Evolutionary conservation across 2,797 vertebrate genomes (phyloP).

Genomic region (Chelon labrosus): DNA sequence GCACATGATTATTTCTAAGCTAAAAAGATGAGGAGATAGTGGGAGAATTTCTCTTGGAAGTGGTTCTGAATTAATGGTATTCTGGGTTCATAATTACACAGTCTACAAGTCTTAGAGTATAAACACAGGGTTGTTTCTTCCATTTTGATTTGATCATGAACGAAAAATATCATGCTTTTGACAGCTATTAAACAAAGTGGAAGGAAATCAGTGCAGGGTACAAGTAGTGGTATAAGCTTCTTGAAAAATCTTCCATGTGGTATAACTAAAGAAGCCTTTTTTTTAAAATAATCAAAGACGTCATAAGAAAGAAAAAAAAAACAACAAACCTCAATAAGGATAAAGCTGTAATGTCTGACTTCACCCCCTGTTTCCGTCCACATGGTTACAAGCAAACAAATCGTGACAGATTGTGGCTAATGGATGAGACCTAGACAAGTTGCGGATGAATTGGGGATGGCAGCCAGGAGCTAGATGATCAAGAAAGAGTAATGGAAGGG

Average conservation of each 20-base stretch:
- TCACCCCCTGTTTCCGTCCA: not conserved
- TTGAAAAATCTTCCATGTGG: not conserved
- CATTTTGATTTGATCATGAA: conserved; percentile 18
- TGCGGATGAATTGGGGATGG: conserved; percentile 18
- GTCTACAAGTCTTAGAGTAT: not conserved
- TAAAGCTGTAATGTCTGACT: conserved; percentile 1
- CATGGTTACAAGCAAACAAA: conserved; percentile 40
- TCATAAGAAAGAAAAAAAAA: not conserved
- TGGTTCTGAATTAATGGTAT: conserved; percentile 35
- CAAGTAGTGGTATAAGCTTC: not conserved
- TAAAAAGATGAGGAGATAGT: conserved; percentile 28
- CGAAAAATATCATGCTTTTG: not conserved
- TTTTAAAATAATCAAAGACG: not conserved
- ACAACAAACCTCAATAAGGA: not conserved
- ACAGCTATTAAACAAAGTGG: conserved; percentile 23
- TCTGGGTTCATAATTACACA: conserved; percentile 20
- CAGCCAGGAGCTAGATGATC: conserved; percentile 38
- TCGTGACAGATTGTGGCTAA: conserved; percentile 36
- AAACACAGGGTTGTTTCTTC: not conserved
- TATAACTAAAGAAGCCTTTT: not conserved
- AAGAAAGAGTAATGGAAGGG: conserved; percentile 39
- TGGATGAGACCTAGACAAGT: conserved; percentile 45
- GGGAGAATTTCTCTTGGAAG: conserved; percentile 43
- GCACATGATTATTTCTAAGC: conserved; percentile 40
- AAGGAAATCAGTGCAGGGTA: not conserved